Evolutionary conservation across 2,113 vertebrate species (phyloP), one percentile per base, ranked within the genome.

Genomic region (Oryzias curvinotus): DNA sequence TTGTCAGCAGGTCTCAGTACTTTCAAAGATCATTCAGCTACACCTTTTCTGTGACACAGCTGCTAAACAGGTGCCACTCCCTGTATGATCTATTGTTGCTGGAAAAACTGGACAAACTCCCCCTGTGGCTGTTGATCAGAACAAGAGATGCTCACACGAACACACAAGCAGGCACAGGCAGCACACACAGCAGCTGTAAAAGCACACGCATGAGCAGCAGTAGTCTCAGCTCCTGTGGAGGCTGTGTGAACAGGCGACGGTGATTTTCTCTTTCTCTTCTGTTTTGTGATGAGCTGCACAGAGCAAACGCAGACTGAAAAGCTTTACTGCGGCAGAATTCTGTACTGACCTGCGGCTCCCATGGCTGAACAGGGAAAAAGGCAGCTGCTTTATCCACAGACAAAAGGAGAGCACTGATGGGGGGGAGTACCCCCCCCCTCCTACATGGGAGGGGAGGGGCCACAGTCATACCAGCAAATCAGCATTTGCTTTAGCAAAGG

Each of bases 341-440:
- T 66, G 78, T 89, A 92, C 92, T 91, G 88, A 92, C 91, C 92
- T 92, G 91, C 80, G 84, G 80, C 75, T 89, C 90, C 90, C 91
- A 93, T 92, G 90, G 87, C 87, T 91, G 89, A 82, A 85, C 82
- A 87, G 85, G 77, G 82, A 92, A 87, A 91, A 75, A 88, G 78
- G 82, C 83, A 90, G 88, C 88, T 91, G 89, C 87, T 91, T 84
- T 85, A 87, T 88, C 74, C 82, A 84, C 75, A 75, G 86, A 93
- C 90, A 91, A 91, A 90, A 90, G 85, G 80, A 91, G 82, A 83
- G 85, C 74, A 63, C 46, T 84, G 82, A 50, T 68, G 69, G 81
- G 80, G 78, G 75, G 72, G 30, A 10, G 36, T 12, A 7, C 26
- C 1, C 53, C 26, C 67, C 62, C 48, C 66, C 52, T 18, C 52